Conservation (phyloP, 2,797 vertebrate genomes). For the Acridotheres tristis region DNA sequence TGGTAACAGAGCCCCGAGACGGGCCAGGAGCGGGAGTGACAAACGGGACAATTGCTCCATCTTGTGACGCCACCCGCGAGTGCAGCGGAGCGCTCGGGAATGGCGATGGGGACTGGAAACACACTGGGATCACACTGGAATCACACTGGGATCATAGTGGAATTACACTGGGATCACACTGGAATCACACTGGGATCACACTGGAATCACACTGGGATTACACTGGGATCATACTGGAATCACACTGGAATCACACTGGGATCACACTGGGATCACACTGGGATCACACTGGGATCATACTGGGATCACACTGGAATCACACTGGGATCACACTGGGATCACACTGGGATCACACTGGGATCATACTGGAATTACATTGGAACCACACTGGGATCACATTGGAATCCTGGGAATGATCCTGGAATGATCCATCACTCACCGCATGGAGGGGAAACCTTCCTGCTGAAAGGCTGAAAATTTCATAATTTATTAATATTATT, state of each 20-base stretch:
- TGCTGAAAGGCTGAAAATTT: neutral
- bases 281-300: too few relatives aligned
- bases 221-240: too few relatives aligned
- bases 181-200: too few relatives aligned
- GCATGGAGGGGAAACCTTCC: neutral
- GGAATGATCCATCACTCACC: neutral
- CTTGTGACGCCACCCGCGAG: constrained; percentile 4
- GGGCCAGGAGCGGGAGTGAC: neutral
- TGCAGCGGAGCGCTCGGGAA: neutral
- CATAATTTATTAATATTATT: too few relatives aligned
- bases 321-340: neutral
- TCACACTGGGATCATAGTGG: too few relatives aligned
- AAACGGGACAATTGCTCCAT: constrained; percentile 36
- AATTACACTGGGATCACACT: too few relatives aligned
- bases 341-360: neutral
- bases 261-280: neutral
- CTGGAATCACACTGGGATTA: too few relatives aligned
- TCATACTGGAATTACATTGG: neutral
- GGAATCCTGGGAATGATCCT: too few relatives aligned
- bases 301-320: too few relatives aligned
- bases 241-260: too few relatives aligned
- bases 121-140: too few relatives aligned
- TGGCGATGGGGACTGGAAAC: accelerated
- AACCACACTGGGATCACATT: too few relatives aligned
- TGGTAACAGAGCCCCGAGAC: accelerated